Percentiles rank a stretch among this genome's conserved stretches.
Evolutionary conservation across 2,113 vertebrate genomes (phyloP).

Genomic region (Notothenia coriiceps): DNA sequence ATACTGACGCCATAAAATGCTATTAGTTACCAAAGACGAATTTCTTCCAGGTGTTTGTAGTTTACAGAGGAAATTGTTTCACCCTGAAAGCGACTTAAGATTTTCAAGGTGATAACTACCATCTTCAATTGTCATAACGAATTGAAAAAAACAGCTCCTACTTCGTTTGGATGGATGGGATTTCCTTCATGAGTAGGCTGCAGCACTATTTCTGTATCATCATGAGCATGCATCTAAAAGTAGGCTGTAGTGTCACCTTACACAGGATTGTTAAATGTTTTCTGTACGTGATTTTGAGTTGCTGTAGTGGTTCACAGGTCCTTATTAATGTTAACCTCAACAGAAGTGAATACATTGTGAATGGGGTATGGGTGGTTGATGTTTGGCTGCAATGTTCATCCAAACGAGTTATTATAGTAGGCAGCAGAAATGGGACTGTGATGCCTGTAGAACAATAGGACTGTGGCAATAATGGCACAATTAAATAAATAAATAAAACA

Average conservation of each 20-base stretch:
- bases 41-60: background rate
- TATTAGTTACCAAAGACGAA: background rate
- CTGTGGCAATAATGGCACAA: conserved; percentile 45
- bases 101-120: background rate
- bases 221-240: conserved; percentile 6
- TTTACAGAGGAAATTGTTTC: background rate
- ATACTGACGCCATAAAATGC: background rate
- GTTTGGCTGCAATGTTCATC: conserved; percentile 3
- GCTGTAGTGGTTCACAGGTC: background rate
- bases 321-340: background rate
- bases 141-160: too few relatives aligned
- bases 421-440: conserved; percentile 40
- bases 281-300: background rate
- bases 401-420: conserved; percentile 15
- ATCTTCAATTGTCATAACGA: background rate
- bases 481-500: conserved; percentile 34
- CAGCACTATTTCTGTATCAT: conserved; percentile 15
- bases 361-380: background rate
- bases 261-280: conserved; percentile 14
- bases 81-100: conserved; percentile 2
- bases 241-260: conserved; percentile 20
- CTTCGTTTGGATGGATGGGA: background rate
- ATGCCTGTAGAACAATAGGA: conserved; percentile 58
- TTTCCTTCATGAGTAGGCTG: background rate
- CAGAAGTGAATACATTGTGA: conserved; percentile 6